A percentile compares a stretch with the other conserved stretches of the same genome.
These are phyloP conservation scores for Hoplias malabaricus DNA, from an alignment of 2,113 vertebrate genomes.

Conservation along the genomic window DNA sequence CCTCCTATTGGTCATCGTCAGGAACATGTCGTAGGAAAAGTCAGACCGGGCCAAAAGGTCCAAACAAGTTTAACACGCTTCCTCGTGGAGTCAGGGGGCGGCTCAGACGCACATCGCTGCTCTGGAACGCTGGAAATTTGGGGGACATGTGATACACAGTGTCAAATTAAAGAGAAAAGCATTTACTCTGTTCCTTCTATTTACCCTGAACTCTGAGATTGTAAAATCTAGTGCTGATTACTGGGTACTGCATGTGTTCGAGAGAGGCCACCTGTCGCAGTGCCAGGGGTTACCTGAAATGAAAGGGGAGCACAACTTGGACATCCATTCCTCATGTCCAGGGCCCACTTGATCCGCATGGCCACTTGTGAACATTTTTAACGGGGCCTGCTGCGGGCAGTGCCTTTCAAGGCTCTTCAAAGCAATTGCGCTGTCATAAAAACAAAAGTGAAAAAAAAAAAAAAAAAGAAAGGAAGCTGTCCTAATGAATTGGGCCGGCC, in stretches of 20 bases:
- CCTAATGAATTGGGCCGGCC: conserved; percentile 64
- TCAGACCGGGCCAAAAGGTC: no score
- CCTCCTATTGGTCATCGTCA: no score
- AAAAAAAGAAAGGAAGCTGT: conserved; percentile 39
- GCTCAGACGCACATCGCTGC: no score
- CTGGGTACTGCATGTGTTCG: neutral
- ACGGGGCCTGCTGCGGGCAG: conserved; percentile 15
- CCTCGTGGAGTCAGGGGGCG: no score
- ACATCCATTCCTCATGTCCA: conserved; percentile 4
- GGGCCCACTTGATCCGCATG: neutral
- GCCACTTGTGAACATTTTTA: conserved; percentile 38
- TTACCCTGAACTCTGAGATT: neutral
- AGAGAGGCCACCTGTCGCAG: neutral
- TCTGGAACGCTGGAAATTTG: no score
- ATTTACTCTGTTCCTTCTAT: conserved; percentile 16
- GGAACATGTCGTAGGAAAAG: no score
- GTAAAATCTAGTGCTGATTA: conserved; percentile 18
- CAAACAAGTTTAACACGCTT: no score
- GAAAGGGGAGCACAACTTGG: neutral
- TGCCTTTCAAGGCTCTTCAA: conserved; percentile 61
- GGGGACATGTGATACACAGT: no score
- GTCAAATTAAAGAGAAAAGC: conserved; percentile 17
- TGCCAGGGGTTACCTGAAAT: neutral
- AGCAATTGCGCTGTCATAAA: conserved; percentile 62
- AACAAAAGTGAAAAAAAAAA: conserved; percentile 49